Conservation (phyloP, 2,888 invertebrate species). For the Erpobdella octoculata region DNA sequence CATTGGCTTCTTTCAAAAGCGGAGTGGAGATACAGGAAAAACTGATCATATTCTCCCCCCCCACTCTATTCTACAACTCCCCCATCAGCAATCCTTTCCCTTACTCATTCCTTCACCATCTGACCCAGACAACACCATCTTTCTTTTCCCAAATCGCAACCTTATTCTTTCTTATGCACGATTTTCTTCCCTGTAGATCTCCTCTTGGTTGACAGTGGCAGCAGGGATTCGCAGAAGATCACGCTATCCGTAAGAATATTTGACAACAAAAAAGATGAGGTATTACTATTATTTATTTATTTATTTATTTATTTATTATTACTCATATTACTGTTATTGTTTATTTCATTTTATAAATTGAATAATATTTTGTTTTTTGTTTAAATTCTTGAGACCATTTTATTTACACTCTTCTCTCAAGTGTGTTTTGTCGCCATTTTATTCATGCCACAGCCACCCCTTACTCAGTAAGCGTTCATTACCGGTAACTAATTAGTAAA, state of each 20-base stretch:
- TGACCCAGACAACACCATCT: neutral
- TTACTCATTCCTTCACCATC: neutral
- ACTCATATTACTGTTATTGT: constrained; percentile 6
- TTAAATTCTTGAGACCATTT: neutral
- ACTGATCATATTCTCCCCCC: too few species aligned
- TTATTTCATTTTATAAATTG: neutral
- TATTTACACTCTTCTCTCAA: neutral
- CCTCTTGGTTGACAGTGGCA: constrained; percentile 46
- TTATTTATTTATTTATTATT: neutral
- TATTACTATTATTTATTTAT: constrained; percentile 1
- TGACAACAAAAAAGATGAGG: neutral
- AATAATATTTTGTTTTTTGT: neutral
- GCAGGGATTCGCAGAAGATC: constrained; percentile 65
- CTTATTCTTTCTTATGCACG: neutral
- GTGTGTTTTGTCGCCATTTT: too few species aligned
- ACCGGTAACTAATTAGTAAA: too few species aligned
- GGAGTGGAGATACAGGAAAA: too few species aligned
- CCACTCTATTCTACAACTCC: too few species aligned
- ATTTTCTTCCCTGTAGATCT: constrained; percentile 42
- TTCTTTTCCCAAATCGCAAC: neutral
- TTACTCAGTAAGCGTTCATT: too few species aligned
- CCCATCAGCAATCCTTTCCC: too few species aligned
- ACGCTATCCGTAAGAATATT: constrained; percentile 65
- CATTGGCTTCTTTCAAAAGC: too few species aligned
- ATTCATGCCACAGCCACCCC: too few species aligned